A percentile compares a stretch with the other conserved stretches of the same genome.
Conservation (phyloP, 2,888 invertebrate genomes). For the Nasonia oneida region DNA sequence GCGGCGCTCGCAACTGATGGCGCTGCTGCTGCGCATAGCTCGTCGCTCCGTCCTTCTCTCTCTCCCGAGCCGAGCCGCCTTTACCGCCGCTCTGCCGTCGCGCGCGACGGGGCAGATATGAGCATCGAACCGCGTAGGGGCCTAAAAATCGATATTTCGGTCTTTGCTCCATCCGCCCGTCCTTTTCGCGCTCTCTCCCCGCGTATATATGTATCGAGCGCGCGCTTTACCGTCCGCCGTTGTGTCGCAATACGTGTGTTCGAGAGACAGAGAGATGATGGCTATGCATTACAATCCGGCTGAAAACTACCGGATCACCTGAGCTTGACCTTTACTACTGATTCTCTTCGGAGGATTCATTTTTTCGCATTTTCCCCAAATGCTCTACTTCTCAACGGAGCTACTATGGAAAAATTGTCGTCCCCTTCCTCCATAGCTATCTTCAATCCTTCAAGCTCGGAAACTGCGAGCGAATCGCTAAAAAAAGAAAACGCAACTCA, state of each 20-base stretch:
- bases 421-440: no score
- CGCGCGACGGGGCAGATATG: conserved; percentile 66
- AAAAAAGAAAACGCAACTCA: not conserved
- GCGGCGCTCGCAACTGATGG: not conserved
- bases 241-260: not conserved
- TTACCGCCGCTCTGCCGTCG: not conserved
- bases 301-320: conserved; percentile 18
- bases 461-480: not conserved
- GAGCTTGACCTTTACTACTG: conserved; percentile 16
- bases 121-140: conserved; percentile 80
- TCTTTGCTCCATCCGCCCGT: conserved; percentile 82
- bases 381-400: no score
- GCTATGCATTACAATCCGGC: not conserved
- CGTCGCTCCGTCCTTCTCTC: conserved; percentile 12
- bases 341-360: not conserved
- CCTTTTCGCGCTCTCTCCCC: conserved; percentile 53
- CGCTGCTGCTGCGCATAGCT: conserved; percentile 8
- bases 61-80: not conserved
- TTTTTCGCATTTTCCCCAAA: no score
- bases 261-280: not conserved
- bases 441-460: no score
- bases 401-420: no score
- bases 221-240: not conserved
- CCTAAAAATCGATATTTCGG: conserved; percentile 87
- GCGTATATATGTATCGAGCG: not conserved